Evolutionary conservation across 2,113 vertebrate species (phyloP).

Genomic region (Varanus salvator): DNA sequence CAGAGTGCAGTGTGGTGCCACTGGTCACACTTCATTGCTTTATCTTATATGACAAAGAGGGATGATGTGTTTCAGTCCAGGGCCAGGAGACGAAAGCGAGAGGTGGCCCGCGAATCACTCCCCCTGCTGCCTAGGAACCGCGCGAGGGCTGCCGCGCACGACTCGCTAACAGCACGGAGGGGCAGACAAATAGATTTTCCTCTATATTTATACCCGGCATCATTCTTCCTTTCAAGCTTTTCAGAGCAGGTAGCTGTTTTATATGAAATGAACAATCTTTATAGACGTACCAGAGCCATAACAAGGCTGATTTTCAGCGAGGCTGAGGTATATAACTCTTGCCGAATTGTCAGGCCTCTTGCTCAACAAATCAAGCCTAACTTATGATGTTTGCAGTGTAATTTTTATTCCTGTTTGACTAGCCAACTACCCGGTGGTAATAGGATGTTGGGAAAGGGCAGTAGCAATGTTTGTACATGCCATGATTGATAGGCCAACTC

Average conservation of each 20-base stretch:
- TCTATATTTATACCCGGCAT: constrained; percentile 93
- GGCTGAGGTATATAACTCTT: constrained; percentile 90
- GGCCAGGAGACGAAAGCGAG: constrained; percentile 72
- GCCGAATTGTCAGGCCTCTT: constrained; percentile 92
- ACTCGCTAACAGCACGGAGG: constrained; percentile 79
- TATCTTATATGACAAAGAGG: constrained; percentile 86
- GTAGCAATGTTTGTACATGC: constrained; percentile 86
- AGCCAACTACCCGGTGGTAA: constrained; percentile 95
- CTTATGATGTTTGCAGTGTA: constrained; percentile 96
- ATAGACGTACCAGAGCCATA: constrained; percentile 93
- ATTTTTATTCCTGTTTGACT: constrained; percentile 99
- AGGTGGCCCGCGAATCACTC: constrained; percentile 74
- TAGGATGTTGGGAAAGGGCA: constrained; percentile 93
- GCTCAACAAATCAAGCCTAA: constrained; percentile 98
- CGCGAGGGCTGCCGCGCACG: constrained; percentile 70
- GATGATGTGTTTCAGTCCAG: constrained; percentile 77
- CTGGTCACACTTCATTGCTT: constrained; percentile 85
- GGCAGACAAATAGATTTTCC: constrained; percentile 91
- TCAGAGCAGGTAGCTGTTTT: constrained; percentile 94
- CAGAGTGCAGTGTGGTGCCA: constrained; percentile 79
- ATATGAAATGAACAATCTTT: constrained; percentile 98
- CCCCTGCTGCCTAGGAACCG: constrained; percentile 79
- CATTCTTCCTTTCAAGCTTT: constrained; percentile 89
- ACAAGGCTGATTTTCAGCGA: constrained; percentile 94
- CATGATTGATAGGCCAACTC: constrained; percentile 91